Percentiles rank a stretch among this genome's conserved stretches.
Evolutionary conservation across 2,113 vertebrate species (phyloP).

Genomic region (Galeopterus variegatus): DNA sequence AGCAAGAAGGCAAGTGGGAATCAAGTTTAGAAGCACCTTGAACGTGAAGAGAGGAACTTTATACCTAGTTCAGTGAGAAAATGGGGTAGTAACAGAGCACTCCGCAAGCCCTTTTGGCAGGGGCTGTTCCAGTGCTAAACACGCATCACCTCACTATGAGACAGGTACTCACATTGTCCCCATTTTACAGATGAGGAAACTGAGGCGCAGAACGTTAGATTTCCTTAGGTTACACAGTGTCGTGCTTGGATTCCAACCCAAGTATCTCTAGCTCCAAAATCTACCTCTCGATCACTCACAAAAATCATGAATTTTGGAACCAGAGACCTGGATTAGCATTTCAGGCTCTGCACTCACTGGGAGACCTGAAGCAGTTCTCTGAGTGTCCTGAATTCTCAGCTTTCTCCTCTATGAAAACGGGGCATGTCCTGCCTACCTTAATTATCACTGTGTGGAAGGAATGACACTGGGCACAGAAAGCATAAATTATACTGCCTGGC

Average conservation of each 20-base stretch:
- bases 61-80: background rate
- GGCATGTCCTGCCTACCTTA: background rate
- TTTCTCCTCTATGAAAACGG: background rate
- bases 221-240: background rate
- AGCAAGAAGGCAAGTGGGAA: background rate
- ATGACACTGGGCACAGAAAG: background rate
- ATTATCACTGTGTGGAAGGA: background rate
- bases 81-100: background rate
- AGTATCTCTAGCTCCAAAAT: background rate
- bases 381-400: background rate
- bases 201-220: background rate
- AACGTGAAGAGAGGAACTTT: background rate
- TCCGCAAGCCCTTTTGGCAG: background rate
- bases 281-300: background rate
- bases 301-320: background rate
- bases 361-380: background rate
- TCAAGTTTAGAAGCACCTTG: background rate
- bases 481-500: background rate
- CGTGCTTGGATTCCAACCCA: background rate
- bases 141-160: background rate
- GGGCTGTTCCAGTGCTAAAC: background rate
- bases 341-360: background rate
- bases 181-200: slow-evolving; percentile 20
- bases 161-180: background rate
- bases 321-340: background rate